Conservation (phyloP, 2,888 invertebrate species). For the Margaritifera margaritifera region DNA sequence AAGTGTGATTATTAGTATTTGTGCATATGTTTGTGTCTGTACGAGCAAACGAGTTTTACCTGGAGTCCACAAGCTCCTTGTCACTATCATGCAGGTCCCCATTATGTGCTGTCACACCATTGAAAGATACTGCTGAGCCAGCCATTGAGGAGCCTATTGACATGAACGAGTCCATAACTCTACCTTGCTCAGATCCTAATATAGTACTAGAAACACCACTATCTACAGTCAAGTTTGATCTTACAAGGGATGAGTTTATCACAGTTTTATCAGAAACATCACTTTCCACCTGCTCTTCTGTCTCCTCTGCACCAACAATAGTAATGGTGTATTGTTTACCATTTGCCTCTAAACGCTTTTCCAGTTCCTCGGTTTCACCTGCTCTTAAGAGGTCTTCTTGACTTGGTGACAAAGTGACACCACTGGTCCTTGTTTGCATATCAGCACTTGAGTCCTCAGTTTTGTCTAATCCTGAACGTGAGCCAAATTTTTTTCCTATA, state of each 20-base stretch:
- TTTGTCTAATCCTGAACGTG: conserved; percentile 37
- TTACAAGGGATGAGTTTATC: conserved; percentile 21
- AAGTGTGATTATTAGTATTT: too few relatives aligned
- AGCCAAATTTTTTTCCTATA: conserved; percentile 60
- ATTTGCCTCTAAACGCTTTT: conserved; percentile 6
- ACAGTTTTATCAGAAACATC: conserved; percentile 18
- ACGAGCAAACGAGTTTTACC: conserved; percentile 16
- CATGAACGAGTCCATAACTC: too few relatives aligned
- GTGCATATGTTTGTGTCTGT: too few relatives aligned
- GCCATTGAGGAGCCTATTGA: too few relatives aligned
- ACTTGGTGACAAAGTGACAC: conserved; percentile 23
- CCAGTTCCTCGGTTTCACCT: conserved; percentile 12
- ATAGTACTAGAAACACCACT: conserved; percentile 30
- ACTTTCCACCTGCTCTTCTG: conserved; percentile 4
- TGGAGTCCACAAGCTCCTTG: conserved; percentile 42
- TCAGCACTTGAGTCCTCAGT: conserved; percentile 19
- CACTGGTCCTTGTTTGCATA: conserved; percentile 14
- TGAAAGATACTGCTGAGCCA: conserved; percentile 22
- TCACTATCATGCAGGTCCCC: conserved; percentile 41
- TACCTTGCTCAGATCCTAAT: too few relatives aligned
- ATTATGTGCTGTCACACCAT: conserved; percentile 40
- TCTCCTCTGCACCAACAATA: too few relatives aligned
- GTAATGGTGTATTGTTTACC: conserved; percentile 1
- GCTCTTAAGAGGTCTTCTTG: conserved; percentile 7
- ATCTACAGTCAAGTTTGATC: conserved; percentile 24